Evolutionary conservation across 1,140 invertebrate genomes (phyloP).

Genomic region (Metopolophium dirhodum): DNA sequence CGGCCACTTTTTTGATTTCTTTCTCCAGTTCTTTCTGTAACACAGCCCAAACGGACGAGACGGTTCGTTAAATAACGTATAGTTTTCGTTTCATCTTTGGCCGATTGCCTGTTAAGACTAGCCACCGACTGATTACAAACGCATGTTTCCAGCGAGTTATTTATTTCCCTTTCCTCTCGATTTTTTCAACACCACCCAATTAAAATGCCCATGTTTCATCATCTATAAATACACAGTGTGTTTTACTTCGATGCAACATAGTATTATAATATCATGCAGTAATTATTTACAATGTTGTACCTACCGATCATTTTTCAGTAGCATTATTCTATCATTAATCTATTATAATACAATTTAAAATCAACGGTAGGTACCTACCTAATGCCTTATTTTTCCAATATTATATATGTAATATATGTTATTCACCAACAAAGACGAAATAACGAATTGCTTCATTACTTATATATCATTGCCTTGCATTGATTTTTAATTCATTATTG

Average conservation of each 20-base stretch:
- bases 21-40: slow-evolving; percentile 53
- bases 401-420: too few relatives aligned
- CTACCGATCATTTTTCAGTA: neutral
- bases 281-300: neutral
- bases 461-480: too few relatives aligned
- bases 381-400: too few relatives aligned
- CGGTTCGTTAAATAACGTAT: slow-evolving; percentile 11
- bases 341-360: neutral
- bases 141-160: slow-evolving; percentile 27
- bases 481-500: too few relatives aligned
- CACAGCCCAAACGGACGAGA: slow-evolving; percentile 10
- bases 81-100: slow-evolving; percentile 51
- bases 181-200: neutral
- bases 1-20: slow-evolving; percentile 43
- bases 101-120: slow-evolving; percentile 7
- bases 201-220: neutral
- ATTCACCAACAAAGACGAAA: neutral
- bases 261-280: neutral
- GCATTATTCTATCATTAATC: too few relatives aligned
- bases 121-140: slow-evolving; percentile 22
- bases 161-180: neutral
- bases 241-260: neutral
- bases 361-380: neutral
- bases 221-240: slow-evolving; percentile 20
- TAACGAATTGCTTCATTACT: too few relatives aligned